Conservation (phyloP, 2,113 vertebrate genomes). For the Prunella fulvescens region DNA sequence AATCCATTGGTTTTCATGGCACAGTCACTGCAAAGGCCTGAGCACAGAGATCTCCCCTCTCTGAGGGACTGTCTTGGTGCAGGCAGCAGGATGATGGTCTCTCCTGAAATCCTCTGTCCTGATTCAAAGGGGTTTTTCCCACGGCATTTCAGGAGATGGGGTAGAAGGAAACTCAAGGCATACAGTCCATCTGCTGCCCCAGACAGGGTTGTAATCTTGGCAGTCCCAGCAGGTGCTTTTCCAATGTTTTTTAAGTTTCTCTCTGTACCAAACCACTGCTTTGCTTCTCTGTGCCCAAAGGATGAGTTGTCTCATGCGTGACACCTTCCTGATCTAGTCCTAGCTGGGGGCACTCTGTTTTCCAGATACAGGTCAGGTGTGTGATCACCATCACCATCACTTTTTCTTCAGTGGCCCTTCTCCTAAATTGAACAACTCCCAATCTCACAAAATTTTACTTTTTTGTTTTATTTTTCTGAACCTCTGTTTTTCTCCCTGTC, state of each 20-base stretch:
- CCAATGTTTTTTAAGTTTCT: neutral
- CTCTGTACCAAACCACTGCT: neutral
- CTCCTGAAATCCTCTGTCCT: neutral
- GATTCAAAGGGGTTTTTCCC: neutral
- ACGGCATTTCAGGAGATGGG: neutral
- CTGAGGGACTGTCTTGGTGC: neutral
- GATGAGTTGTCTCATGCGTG: neutral
- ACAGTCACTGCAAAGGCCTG: neutral
- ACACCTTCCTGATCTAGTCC: neutral
- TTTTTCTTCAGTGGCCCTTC: neutral
- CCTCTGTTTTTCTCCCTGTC: neutral
- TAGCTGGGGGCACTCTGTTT: neutral
- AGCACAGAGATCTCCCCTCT: neutral
- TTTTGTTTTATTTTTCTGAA: neutral
- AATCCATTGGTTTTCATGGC: neutral
- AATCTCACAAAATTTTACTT: neutral
- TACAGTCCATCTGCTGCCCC: neutral
- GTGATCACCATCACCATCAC: neutral
- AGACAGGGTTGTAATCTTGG: neutral
- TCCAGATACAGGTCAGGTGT: neutral
- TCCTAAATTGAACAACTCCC: neutral
- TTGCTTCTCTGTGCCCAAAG: neutral
- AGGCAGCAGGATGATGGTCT: fast-evolving
- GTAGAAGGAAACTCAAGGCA: neutral
- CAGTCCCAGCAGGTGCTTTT: neutral